Conservation (phyloP, 2,797 vertebrate genomes). For the Myotis vivesi region DNA sequence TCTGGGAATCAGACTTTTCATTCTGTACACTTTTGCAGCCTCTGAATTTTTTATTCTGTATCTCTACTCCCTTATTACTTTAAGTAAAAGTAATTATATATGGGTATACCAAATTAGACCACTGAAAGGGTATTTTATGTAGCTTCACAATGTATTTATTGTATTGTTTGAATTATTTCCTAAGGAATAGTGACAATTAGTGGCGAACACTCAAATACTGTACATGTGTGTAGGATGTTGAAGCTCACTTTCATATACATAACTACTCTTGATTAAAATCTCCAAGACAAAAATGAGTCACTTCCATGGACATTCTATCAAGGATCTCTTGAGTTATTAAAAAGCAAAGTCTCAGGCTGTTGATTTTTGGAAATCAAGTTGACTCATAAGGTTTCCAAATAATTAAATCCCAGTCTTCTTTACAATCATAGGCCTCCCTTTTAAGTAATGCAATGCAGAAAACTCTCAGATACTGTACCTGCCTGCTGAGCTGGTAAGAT, state of each 20-base stretch:
- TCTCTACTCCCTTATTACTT: neutral
- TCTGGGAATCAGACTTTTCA: neutral
- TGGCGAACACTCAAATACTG: neutral
- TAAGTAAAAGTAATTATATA: neutral
- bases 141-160: neutral
- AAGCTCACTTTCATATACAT: neutral
- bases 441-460: neutral
- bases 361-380: conserved; percentile 3
- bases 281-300: neutral
- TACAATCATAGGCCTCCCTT: neutral
- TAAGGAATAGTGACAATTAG: neutral
- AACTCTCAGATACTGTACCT: neutral
- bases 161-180: neutral
- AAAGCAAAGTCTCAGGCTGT: neutral
- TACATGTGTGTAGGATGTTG: neutral
- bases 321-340: conserved; percentile 11
- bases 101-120: neutral
- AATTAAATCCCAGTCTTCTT: conserved; percentile 22
- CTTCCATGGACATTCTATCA: neutral
- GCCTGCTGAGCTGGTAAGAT: neutral
- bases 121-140: neutral
- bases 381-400: neutral
- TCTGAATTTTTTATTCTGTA: neutral
- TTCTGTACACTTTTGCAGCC: neutral
- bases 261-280: conserved; percentile 33